phyloP scores from a whole-genome alignment of 2,888 invertebrate genomes.

The Platycheirus rosarum region DNA sequence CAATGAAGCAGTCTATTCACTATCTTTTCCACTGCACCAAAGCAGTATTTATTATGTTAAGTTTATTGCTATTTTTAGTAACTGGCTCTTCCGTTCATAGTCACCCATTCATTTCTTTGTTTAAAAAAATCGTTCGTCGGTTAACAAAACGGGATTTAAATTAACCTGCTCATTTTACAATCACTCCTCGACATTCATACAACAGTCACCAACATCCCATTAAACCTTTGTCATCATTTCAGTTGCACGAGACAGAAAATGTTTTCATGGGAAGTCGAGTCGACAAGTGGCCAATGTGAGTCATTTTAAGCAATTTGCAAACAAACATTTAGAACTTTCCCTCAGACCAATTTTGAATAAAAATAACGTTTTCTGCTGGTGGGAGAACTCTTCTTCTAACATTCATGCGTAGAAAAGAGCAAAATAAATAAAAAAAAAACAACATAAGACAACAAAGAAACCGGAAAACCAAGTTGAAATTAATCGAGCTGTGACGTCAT shows the following conservation, averaged over 20 bases:
- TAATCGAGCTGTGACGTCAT: constrained; percentile 10
- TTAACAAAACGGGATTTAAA: constrained; percentile 15
- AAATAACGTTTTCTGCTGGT: neutral
- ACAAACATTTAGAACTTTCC: constrained; percentile 26
- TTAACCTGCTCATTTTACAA: constrained; percentile 4
- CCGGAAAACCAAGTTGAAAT: constrained; percentile 42
- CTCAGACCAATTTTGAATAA: neutral
- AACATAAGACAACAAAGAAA: constrained; percentile 54
- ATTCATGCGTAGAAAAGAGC: constrained; percentile 25
- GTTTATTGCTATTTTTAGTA: constrained; percentile 23
- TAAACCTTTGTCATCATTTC: neutral
- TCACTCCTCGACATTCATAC: neutral
- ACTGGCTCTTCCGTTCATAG: constrained; percentile 36
- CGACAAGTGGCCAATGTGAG: constrained; percentile 22
- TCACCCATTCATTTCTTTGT: constrained; percentile 38
- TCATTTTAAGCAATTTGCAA: constrained; percentile 31
- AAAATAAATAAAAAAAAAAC: constrained; percentile 36
- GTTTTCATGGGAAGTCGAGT: neutral
- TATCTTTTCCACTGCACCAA: neutral
- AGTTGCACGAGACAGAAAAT: neutral
- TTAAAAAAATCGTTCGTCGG: neutral
- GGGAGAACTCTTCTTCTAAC: constrained; percentile 22
- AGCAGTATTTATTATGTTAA: constrained; percentile 28
- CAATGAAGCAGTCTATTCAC: neutral
- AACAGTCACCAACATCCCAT: neutral